Percentiles rank a stretch among this genome's conserved stretches.
phyloP scores from a whole-genome alignment of 2,888 invertebrate genomes.

The Mycogona germanica region DNA sequence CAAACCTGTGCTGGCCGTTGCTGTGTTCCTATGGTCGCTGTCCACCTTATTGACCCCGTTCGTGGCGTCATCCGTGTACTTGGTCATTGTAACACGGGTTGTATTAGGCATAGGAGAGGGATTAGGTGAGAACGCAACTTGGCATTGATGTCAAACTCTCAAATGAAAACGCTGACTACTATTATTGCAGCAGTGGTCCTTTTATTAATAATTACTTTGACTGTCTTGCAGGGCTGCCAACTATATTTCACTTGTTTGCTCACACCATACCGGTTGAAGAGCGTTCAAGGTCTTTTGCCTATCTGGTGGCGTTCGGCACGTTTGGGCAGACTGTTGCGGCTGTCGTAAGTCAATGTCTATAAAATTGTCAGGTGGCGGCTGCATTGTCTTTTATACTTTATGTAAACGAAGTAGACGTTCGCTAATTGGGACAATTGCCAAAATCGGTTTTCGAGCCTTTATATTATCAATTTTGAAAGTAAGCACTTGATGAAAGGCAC shows the following conservation, averaged over 20 bases:
- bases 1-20: conserved; percentile 50
- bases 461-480: not conserved
- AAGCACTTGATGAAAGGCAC: no score
- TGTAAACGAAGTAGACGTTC: no score
- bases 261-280: conserved; percentile 57
- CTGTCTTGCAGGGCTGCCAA: conserved; percentile 47
- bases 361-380: no score
- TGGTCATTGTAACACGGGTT: conserved; percentile 50
- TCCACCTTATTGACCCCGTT: conserved; percentile 56
- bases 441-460: not conserved
- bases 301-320: conserved; percentile 57
- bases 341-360: conserved; percentile 40
- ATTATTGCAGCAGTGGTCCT: not conserved
- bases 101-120: conserved; percentile 60
- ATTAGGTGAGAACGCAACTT: conserved; percentile 44
- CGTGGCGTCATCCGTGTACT: conserved; percentile 46
- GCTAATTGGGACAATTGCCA: no score
- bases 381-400: no score
- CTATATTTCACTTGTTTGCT: conserved; percentile 61
- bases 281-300: conserved; percentile 57
- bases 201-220: not conserved
- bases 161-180: no score
- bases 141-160: no score
- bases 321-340: conserved; percentile 61
- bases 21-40: conserved; percentile 58